Conservation (phyloP, 2,888 invertebrate genomes). For the Tinea trinotella region DNA sequence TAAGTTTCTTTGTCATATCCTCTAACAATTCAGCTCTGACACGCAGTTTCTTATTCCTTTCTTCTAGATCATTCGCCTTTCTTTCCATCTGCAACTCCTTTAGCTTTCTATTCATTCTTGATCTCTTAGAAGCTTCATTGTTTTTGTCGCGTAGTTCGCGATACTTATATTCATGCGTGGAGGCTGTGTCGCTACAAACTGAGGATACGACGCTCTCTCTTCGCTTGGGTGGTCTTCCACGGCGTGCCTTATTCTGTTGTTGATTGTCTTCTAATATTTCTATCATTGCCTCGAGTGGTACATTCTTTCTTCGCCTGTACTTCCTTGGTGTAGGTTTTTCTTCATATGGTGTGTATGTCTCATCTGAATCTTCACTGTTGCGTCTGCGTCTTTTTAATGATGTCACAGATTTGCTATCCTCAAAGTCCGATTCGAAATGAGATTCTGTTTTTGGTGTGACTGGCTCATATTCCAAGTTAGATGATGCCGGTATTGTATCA, state of each 20-base stretch:
- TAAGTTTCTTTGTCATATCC: slow-evolving; percentile 76
- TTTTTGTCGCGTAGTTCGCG: slow-evolving; percentile 81
- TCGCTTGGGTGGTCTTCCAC: slow-evolving; percentile 72
- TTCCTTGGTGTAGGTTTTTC: slow-evolving; percentile 34
- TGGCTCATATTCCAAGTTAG: slow-evolving; percentile 42
- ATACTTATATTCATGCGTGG: slow-evolving; percentile 69
- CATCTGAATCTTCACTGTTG: slow-evolving; percentile 61
- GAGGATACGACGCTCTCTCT: slow-evolving; percentile 60
- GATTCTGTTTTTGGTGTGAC: slow-evolving; percentile 59
- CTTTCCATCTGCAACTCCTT: slow-evolving; percentile 69
- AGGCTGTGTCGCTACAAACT: slow-evolving; percentile 57
- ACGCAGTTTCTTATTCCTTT: slow-evolving; percentile 75
- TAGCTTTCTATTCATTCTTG: slow-evolving; percentile 79
- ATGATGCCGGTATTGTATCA: not conserved
- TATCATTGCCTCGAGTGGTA: slow-evolving; percentile 59
- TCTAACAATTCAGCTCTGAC: slow-evolving; percentile 78
- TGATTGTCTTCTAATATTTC: slow-evolving; percentile 52
- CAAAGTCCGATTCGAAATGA: slow-evolving; percentile 52
- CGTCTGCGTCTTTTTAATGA: slow-evolving; percentile 36
- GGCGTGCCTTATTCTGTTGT: slow-evolving; percentile 47
- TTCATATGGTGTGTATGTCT: slow-evolving; percentile 50
- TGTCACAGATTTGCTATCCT: slow-evolving; percentile 36
- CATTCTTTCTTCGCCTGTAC: slow-evolving; percentile 48
- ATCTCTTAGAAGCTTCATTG: slow-evolving; percentile 83
- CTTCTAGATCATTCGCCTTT: slow-evolving; percentile 69